These are phyloP conservation scores for Mythimna impura DNA, from an alignment of 2,888 invertebrate species.

Conservation along the genomic window DNA sequence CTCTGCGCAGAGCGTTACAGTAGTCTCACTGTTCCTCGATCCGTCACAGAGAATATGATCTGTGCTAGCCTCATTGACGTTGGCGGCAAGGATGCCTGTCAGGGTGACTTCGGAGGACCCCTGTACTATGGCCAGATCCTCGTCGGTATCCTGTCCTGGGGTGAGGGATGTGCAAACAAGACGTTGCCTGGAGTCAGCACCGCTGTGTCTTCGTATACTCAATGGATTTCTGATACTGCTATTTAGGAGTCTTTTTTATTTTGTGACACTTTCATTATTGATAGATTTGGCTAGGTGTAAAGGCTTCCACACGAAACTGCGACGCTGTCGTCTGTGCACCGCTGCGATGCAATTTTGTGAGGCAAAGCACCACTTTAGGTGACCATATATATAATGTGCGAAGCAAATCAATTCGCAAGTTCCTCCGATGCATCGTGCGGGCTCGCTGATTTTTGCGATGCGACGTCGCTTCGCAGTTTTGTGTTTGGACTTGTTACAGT, in stretches of 20 bases:
- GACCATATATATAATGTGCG: too few relatives aligned
- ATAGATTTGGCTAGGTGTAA: neutral
- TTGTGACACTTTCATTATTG: neutral
- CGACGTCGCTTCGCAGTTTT: too few relatives aligned
- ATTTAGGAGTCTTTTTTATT: slow-evolving; percentile 29
- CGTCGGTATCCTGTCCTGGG: slow-evolving; percentile 86
- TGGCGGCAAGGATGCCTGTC: slow-evolving; percentile 75
- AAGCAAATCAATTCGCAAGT: too few relatives aligned
- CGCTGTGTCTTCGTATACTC: slow-evolving; percentile 74
- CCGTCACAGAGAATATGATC: slow-evolving; percentile 77
- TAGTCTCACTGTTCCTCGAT: slow-evolving; percentile 23
- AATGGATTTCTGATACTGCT: slow-evolving; percentile 71
- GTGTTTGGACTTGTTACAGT: too few relatives aligned
- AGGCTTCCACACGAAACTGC: too few relatives aligned
- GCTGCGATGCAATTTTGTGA: too few relatives aligned
- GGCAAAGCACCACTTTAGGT: too few relatives aligned
- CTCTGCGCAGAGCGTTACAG: slow-evolving; percentile 39
- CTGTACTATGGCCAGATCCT: slow-evolving; percentile 77
- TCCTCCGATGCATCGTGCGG: too few relatives aligned
- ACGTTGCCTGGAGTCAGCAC: slow-evolving; percentile 85
- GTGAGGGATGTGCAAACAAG: slow-evolving; percentile 81
- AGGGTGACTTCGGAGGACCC: slow-evolving; percentile 89
- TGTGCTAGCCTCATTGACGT: slow-evolving; percentile 74
- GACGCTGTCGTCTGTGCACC: too few relatives aligned
- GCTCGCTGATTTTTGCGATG: too few relatives aligned